phyloP scores from a whole-genome alignment of 92 coral and sea anemone genomes.

The Actinostola sp. region DNA sequence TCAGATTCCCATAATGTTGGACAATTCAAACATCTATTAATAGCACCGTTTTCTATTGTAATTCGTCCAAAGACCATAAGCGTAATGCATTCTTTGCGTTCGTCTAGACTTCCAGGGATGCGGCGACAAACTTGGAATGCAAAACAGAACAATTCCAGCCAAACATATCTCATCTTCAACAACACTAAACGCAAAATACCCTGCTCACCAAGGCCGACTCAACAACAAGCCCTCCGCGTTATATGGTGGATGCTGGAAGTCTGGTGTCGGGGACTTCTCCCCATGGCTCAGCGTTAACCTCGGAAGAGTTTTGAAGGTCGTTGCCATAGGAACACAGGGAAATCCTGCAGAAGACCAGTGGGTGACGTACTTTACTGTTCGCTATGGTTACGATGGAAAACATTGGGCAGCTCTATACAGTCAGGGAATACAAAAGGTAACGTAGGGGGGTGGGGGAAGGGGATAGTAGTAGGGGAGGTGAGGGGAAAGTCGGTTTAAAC shows the following conservation, averaged over 20 bases:
- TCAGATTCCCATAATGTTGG: no score
- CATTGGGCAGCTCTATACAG: constrained; percentile 11
- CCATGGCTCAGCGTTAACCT: constrained; percentile 31
- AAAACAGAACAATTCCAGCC: constrained; percentile 46
- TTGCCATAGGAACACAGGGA: constrained; percentile 36
- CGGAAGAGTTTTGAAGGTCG: constrained; percentile 18
- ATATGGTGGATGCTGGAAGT: constrained; percentile 32
- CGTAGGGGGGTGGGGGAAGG: background rate
- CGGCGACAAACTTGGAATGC: constrained; percentile 46
- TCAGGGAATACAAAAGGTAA: constrained; percentile 12
- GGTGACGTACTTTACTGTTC: constrained; percentile 29
- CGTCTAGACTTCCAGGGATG: constrained; percentile 25
- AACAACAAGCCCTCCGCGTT: constrained; percentile 24
- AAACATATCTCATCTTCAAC: constrained; percentile 48
- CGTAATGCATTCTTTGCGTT: no score
- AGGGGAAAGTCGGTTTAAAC: no score
- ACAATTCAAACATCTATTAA: no score
- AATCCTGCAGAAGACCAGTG: constrained; percentile 18
- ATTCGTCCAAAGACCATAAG: no score
- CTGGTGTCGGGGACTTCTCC: background rate
- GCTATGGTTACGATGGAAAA: constrained; percentile 27
- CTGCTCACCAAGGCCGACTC: constrained; percentile 50
- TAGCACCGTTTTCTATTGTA: background rate
- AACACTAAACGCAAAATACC: constrained; percentile 1
- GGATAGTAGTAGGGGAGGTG: no score